Base-by-base conservation (phyloP, 2,113 vertebrate genomes). In the Zingel zingel region DNA sequence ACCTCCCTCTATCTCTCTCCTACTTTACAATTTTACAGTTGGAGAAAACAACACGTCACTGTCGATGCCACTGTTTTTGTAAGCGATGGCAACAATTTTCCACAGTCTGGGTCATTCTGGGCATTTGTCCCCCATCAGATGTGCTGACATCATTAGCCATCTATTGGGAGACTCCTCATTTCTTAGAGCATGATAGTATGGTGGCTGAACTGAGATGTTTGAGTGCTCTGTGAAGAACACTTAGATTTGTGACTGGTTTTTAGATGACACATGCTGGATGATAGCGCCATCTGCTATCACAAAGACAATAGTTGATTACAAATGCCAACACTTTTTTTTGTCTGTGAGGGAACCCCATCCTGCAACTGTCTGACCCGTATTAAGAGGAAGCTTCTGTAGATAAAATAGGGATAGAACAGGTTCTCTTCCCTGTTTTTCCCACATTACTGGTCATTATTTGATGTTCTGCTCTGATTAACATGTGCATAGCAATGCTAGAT, bases 391-490 rank as follows among this genome's bases (percentile, higher is more conserved):
- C 45, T 53, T 47, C 67, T 30, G 7, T 23, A 51, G 61, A 74
- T 14, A n/a, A 27, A 64, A n/a, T 1, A 51, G 11, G 4, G 21
- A 74, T 2, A 6, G 21, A 13, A 58, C 74, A 39, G 47, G 1
- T 47, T 69, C n/a, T 15, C 14, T 30, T 62, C 11, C 70, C 43
- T 58, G 9, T 57, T 18, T 12, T 50, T 21, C 36, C 39, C 62
- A 65, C 50, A 54, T 67, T 79, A 39, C 65, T 87, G 62, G 21
- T 61, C 81, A 86, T 84, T 80, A 77, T 74, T 71, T 69, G 14
- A 39, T 13, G 43, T 79, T 84, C 68, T 77, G 53, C 69, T 59
- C 64, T 63, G 64, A 81, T 86, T 74, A 86, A 78, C 68, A 65
- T 69, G 48, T 53, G 1, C 43, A 19, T 4, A 45, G 27, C 4